A percentile compares a stretch with the other conserved stretches of the same genome.
phyloP scores from a whole-genome alignment of 2,888 invertebrate genomes.

The Mythimna vitellina region DNA sequence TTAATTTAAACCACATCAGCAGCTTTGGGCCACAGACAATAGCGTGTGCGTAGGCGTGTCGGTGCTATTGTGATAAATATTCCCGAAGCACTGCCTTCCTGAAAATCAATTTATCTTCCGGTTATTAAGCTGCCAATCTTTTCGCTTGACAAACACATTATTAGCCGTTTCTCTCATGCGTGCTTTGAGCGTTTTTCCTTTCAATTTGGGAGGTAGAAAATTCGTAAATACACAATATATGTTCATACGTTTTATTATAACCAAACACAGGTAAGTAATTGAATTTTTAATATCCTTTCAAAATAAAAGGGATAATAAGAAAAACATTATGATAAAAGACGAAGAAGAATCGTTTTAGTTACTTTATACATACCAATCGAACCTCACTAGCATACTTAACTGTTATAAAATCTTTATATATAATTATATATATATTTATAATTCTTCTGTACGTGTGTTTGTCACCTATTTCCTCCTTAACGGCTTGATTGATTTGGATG shows the following conservation, averaged over 20 bases:
- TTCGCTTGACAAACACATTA: constrained; percentile 55
- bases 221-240: not conserved
- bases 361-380: no score
- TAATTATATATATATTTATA: no score
- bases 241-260: not conserved
- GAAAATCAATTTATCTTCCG: constrained; percentile 61
- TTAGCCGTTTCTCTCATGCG: constrained; percentile 32
- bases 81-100: constrained; percentile 28
- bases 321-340: not conserved
- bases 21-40: constrained; percentile 32
- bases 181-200: constrained; percentile 23
- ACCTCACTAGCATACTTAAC: no score
- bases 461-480: no score
- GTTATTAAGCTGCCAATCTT: constrained; percentile 66
- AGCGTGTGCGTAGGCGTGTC: constrained; percentile 18
- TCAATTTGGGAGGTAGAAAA: constrained; percentile 25
- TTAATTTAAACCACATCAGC: constrained; percentile 24
- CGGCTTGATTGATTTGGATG: no score
- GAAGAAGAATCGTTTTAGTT: not conserved
- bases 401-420: no score
- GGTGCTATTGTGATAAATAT: constrained; percentile 57
- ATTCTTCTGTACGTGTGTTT: no score
- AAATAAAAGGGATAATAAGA: no score
- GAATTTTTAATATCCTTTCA: not conserved
- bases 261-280: not conserved